Evolutionary conservation across 2,888 invertebrate species (phyloP).

Genomic region (Embidobia sp.): DNA sequence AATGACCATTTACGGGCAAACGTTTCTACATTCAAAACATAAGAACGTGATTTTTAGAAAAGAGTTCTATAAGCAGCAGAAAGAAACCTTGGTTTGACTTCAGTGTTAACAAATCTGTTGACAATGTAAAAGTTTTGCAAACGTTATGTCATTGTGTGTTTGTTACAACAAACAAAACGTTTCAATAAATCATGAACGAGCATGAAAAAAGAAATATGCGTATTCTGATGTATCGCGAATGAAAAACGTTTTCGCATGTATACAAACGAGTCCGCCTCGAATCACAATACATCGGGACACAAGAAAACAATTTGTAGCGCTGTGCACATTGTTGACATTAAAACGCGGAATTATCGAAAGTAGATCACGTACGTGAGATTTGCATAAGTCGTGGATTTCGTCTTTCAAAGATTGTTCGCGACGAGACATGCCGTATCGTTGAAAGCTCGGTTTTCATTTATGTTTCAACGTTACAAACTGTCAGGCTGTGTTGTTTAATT

Average conservation of each 20-base stretch:
- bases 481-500: conserved; percentile 32
- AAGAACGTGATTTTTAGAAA: conserved; percentile 56
- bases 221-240: not conserved
- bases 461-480: conserved; percentile 29
- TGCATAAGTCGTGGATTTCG: conserved; percentile 18
- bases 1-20: conserved; percentile 18
- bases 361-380: conserved; percentile 58
- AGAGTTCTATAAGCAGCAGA: conserved; percentile 25
- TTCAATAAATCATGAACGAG: too few relatives aligned
- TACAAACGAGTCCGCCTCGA: too few relatives aligned
- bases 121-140: conserved; percentile 35
- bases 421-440: conserved; percentile 52
- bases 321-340: conserved; percentile 30
- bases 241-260: not conserved
- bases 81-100: conserved; percentile 34
- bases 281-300: conserved; percentile 2
- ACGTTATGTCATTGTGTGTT: conserved; percentile 1
- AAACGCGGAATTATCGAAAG: conserved; percentile 28
- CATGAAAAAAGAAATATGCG: too few relatives aligned
- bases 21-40: too few relatives aligned
- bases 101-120: conserved; percentile 33
- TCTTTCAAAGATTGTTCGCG: conserved; percentile 43
- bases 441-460: conserved; percentile 24
- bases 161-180: too few relatives aligned
- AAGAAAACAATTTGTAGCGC: conserved; percentile 20